A percentile compares a stretch with the other conserved stretches of the same genome.
Evolutionary conservation across 2,888 invertebrate genomes (phyloP).

Genomic region (Apotomis betuletana): DNA sequence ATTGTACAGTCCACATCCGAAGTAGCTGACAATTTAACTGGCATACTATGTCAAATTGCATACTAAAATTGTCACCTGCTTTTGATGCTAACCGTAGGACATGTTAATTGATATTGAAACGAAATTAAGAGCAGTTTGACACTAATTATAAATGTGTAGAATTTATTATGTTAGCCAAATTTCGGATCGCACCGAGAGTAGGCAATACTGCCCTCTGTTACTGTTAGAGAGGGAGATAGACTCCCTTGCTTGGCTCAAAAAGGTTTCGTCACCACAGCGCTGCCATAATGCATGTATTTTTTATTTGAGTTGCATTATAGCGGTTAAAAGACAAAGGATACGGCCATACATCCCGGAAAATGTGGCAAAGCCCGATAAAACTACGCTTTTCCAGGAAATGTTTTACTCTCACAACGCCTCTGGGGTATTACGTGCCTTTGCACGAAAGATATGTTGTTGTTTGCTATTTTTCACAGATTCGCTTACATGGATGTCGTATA

Average conservation of each 20-base stretch:
- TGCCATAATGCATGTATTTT: neutral
- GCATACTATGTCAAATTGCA: too few relatives aligned
- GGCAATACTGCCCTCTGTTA: too few relatives aligned
- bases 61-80: too few relatives aligned
- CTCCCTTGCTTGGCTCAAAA: too few relatives aligned
- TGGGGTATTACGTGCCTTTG: constrained; percentile 27
- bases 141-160: too few relatives aligned
- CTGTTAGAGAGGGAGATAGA: neutral
- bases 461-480: neutral
- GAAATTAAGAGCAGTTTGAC: neutral
- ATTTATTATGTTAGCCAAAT: too few relatives aligned
- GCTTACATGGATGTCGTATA: neutral
- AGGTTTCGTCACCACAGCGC: too few relatives aligned
- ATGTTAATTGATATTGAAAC: neutral
- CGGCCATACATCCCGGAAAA: constrained; percentile 21
- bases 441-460: neutral
- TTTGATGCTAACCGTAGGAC: neutral
- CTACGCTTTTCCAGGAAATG: constrained; percentile 20
- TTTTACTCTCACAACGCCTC: constrained; percentile 29
- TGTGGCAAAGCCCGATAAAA: constrained; percentile 30
- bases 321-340: constrained; percentile 12
- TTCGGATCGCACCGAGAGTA: too few relatives aligned
- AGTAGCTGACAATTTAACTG: too few relatives aligned
- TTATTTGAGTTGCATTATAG: neutral
- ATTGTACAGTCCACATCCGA: too few relatives aligned